Evolutionary conservation across 2,113 vertebrate species (phyloP).

Genomic region (Lucifuga dentata): DNA sequence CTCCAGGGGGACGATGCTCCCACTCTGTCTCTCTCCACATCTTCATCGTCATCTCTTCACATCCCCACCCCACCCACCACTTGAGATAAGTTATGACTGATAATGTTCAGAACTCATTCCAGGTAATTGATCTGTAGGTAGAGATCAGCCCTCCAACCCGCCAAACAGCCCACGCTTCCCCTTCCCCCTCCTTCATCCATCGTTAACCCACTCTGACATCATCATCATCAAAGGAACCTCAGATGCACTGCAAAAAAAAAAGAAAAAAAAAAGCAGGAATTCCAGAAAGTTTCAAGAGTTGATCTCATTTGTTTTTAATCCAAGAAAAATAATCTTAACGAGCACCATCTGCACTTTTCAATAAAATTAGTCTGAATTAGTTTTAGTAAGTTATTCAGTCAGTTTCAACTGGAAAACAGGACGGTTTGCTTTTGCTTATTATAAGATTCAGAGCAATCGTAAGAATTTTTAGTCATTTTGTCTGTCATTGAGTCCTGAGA

Average conservation of each 20-base stretch:
- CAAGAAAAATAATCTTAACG: too few relatives aligned
- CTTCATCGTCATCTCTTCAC: slow-evolving; percentile 44
- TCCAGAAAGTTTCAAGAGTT: too few relatives aligned
- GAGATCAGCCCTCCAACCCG: slow-evolving; percentile 18
- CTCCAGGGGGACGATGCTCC: slow-evolving; percentile 45
- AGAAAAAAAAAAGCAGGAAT: too few relatives aligned
- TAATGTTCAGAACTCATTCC: slow-evolving; percentile 55
- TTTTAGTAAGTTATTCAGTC: too few relatives aligned
- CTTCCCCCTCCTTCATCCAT: slow-evolving; percentile 34
- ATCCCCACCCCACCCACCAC: slow-evolving; percentile 26
- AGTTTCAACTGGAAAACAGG: too few relatives aligned
- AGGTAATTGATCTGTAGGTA: slow-evolving; percentile 62
- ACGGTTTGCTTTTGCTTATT: too few relatives aligned
- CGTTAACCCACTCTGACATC: slow-evolving; percentile 27
- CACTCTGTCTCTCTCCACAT: slow-evolving; percentile 31
- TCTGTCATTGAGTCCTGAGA: too few relatives aligned
- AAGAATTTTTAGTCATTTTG: too few relatives aligned
- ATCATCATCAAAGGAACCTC: slow-evolving; percentile 24
- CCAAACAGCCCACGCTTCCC: background rate
- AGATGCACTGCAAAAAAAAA: slow-evolving; percentile 20
- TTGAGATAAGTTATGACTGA: slow-evolving; percentile 76
- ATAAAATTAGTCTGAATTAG: too few relatives aligned
- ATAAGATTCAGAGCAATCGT: too few relatives aligned
- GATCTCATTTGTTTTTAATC: too few relatives aligned
- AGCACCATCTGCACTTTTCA: too few relatives aligned